Percentiles rank a stretch among this genome's conserved stretches.
Conservation (phyloP, 2,113 vertebrate genomes). For the Ceratotherium simum region DNA sequence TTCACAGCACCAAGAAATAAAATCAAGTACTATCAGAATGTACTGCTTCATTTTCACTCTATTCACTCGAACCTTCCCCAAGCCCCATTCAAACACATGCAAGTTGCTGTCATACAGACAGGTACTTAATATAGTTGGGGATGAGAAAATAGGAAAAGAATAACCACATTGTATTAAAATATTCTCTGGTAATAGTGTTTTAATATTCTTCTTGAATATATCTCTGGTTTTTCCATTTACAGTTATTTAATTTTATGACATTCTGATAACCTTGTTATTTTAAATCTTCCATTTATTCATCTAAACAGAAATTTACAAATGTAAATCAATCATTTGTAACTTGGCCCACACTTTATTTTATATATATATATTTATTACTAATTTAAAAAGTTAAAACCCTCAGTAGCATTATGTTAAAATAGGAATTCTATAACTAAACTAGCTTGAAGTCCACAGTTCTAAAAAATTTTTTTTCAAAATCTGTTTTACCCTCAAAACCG, state of each 20-base stretch:
- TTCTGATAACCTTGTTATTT: not conserved
- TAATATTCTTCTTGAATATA: not conserved
- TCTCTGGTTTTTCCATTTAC: not conserved
- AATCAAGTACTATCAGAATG: not conserved
- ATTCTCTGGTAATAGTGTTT: not conserved
- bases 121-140: fast-evolving
- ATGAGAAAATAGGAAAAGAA: not conserved
- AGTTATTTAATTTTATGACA: not conserved
- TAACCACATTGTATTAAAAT: not conserved
- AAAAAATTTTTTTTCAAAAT: not conserved
- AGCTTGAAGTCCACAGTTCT: not conserved
- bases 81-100: not conserved
- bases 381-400: not conserved
- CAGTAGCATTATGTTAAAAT: not conserved
- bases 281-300: not conserved
- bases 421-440: not conserved
- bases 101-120: not conserved
- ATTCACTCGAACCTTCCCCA: not conserved
- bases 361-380: not conserved
- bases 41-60: not conserved
- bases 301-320: not conserved
- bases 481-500: not conserved
- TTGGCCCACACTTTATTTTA: not conserved
- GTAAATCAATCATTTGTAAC: not conserved
- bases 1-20: not conserved